Evolutionary conservation across 2,888 invertebrate species (phyloP), one percentile per base, ranked within the genome.

Genomic region (Eustalomyia histrio): DNA sequence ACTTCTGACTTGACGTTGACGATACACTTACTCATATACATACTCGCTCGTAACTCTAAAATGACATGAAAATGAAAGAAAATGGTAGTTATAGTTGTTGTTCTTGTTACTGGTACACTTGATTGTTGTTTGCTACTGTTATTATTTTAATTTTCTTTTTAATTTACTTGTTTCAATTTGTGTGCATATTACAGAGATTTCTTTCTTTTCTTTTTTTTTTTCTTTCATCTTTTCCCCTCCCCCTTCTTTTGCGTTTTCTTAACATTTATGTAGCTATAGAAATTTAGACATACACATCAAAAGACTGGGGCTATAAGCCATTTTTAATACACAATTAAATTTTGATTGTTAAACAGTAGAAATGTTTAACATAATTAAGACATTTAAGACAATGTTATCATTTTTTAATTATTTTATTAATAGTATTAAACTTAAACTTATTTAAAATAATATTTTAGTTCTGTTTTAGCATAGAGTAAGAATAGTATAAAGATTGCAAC

Each of bases 271-370:
- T 39, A 2, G 12, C n/a, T n/a, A n/a, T 39, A 39, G 35, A 17
- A 12, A 33, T 58, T 33, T 2, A 39, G 18, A 12, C 39, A 33
- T 58, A 58, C 9, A n/a, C 14, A 18, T 18, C 17, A 29, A 29
- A 14, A 64, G 16, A 12, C 18, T 17, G 16, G 6, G 16, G 35
- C 47, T 58, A 52, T 47, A 47, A 68, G 47, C 43, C 29, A 39
- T 29, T 67, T 60, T 75, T 67, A 75, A 75, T 67, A 61, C 1
- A 75, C 67, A 75, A 75, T 75, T 75, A 60, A 65, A 52, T 74
- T 60, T 75, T 60, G 33, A 67, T 67, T 67, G 53, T 67, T 75
- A 17, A 53, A 18, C 18, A 39, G n/a, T 18, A 17, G n/a, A 24
- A 29, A 65, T 64, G 33, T 50, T 29, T 29, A 29, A 29, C 5